Evolutionary conservation across 2,888 invertebrate genomes (phyloP).

Genomic region (Drosophila birchii): DNA sequence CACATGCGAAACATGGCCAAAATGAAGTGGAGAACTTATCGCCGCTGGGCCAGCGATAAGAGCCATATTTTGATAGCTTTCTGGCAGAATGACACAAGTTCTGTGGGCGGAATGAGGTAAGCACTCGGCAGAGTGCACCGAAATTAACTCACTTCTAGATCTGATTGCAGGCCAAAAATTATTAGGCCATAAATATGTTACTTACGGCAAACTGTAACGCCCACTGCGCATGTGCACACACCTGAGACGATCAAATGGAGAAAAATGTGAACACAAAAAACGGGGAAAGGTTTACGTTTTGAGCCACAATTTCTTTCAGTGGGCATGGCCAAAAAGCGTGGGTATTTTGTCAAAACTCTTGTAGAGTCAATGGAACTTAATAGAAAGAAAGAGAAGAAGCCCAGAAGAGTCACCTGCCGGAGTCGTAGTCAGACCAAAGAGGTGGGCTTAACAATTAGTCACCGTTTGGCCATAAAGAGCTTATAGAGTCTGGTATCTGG

Average conservation of each 20-base stretch:
- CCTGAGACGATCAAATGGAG: slow-evolving; percentile 43
- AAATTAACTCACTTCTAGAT: slow-evolving; percentile 47
- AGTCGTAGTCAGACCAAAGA: not conserved
- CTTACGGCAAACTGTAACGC: slow-evolving; percentile 73
- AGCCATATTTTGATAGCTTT: slow-evolving; percentile 8
- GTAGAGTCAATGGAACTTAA: slow-evolving; percentile 54
- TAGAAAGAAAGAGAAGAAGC: slow-evolving; percentile 25
- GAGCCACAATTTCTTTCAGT: slow-evolving; percentile 25
- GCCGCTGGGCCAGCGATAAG: slow-evolving; percentile 23
- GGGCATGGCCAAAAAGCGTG: slow-evolving; percentile 50
- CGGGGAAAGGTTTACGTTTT: slow-evolving; percentile 11
- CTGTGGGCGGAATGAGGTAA: slow-evolving; percentile 48
- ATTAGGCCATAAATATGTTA: slow-evolving; percentile 74
- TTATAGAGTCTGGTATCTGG: slow-evolving; percentile 11
- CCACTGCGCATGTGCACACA: slow-evolving; percentile 72
- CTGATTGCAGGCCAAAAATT: slow-evolving; percentile 59
- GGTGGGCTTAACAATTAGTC: slow-evolving; percentile 71
- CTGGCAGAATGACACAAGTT: slow-evolving; percentile 25
- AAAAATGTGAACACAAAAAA: not conserved
- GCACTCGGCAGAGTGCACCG: slow-evolving; percentile 39
- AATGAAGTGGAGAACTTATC: slow-evolving; percentile 67
- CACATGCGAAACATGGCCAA: slow-evolving; percentile 53
- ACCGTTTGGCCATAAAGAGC: slow-evolving; percentile 52
- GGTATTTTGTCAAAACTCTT: slow-evolving; percentile 40
- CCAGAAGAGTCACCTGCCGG: slow-evolving; percentile 26